phyloP scores from a whole-genome alignment of 2,113 vertebrate genomes.

The Tragulus kanchil region DNA sequence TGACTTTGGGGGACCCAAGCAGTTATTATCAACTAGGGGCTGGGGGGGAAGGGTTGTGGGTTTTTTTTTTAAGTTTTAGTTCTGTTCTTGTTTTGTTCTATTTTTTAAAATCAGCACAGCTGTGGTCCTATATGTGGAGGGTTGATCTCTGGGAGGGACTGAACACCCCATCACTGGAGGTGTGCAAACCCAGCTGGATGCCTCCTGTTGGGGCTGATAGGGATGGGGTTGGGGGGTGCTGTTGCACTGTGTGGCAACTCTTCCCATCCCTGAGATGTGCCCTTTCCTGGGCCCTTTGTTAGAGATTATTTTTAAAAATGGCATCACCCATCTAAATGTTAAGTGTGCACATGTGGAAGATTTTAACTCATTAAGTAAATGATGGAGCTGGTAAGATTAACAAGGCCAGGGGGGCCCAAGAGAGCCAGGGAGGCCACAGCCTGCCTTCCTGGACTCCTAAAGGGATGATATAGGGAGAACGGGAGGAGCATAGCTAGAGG shows the following conservation, averaged over 20 bases:
- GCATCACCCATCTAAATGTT: neutral
- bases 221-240: neutral
- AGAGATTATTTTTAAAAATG: neutral
- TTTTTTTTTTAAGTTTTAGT: slow-evolving; percentile 4
- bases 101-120: neutral
- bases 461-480: neutral
- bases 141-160: neutral
- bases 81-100: neutral
- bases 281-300: neutral
- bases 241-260: neutral
- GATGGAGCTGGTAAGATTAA: slow-evolving; percentile 1
- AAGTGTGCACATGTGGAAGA: neutral
- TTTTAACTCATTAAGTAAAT: neutral
- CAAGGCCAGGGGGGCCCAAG: neutral
- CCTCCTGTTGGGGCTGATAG: neutral
- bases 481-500: neutral
- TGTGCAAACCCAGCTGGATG: neutral
- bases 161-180: neutral
- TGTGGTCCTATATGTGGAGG: neutral
- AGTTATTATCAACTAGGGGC: neutral
- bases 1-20: neutral
- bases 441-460: neutral
- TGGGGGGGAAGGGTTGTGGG: neutral
- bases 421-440: too few relatives aligned
- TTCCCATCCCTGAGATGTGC: neutral